Percentiles rank a stretch among this genome's conserved stretches.
Evolutionary conservation across 35 echinoderm and acorn worm genomes (phyloP).

Genomic region (Apostichopus parvimensis): DNA sequence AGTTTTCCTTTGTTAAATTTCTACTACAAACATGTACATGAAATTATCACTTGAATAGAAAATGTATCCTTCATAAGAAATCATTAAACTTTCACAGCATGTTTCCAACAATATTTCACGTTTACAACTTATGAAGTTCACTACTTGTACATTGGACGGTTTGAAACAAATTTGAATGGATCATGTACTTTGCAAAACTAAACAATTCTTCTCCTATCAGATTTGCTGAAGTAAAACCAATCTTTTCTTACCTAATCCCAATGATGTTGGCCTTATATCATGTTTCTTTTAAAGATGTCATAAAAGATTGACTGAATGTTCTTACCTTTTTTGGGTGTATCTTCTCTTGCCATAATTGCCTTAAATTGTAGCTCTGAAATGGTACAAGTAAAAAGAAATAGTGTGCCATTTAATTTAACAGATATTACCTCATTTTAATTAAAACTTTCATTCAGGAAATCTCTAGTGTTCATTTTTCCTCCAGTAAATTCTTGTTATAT

Average conservation of each 20-base stretch:
- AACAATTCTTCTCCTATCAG: background rate
- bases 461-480: no score
- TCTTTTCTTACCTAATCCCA: background rate
- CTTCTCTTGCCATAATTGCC: constrained; percentile 86
- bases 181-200: background rate
- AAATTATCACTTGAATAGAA: no score
- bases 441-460: no score
- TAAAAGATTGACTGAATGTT: background rate
- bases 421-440: no score
- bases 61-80: no score
- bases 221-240: background rate
- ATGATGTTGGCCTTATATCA: background rate
- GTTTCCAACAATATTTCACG: no score
- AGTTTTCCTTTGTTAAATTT: no score
- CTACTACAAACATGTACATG: background rate
- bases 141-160: background rate
- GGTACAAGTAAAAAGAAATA: constrained; percentile 9
- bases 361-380: constrained; percentile 89
- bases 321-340: constrained; percentile 82
- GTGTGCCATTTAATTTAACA: no score
- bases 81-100: no score
- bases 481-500: background rate
- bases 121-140: background rate
- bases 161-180: background rate
- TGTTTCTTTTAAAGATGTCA: background rate